Base-by-base conservation (phyloP, 1,140 invertebrate species). In the Saccostrea glomerata region DNA sequence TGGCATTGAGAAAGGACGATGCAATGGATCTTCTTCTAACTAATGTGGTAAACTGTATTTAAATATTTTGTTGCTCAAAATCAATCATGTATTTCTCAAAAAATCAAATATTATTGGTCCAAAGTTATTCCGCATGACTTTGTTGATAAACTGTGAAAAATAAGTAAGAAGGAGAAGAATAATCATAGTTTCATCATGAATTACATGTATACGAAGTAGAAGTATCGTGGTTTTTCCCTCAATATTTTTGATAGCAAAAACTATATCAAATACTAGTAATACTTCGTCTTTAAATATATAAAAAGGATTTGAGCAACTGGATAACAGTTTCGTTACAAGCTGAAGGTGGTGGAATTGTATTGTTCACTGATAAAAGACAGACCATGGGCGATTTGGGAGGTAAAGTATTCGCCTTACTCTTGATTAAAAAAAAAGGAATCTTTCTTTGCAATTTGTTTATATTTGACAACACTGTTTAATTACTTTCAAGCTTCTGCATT, bases 401-500 rank as follows among this genome's bases (percentile, higher is more conserved):
- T 84, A 54, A 58, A 9, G 36, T 30, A 23, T 20, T 36, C 11
- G 3, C 13, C 25, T 23, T 60, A 5, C 17, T 63, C 58, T 20
- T 20, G 5, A 63, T 63, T n/a, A 20, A 17, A 63, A 20, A 63
- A 63, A 47, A 47, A 47, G 30, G 30, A 47, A 47, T 47, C 47
- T 47, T 36, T 36, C 30, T 36, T 36, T 36, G 47, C 47, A 47
- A 47, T 47, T 47, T 47, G 6, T 47, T 47, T 47, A 9, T 9
- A 47, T 47, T 47, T 47, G 47, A 47, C 47, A 47, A 47, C 5
- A 47, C 0, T 63, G 15, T 5, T 63, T 2, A 7, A 20, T 36
- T 77, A 7, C 11, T 55, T 84, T 85, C 25, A 13, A 89, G 89
- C 40, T 6, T 87, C 89, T 0, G 85, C 86, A 6, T 66, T 89